Base-by-base conservation (phyloP, 2,113 vertebrate species). In the Labeo catla region DNA sequence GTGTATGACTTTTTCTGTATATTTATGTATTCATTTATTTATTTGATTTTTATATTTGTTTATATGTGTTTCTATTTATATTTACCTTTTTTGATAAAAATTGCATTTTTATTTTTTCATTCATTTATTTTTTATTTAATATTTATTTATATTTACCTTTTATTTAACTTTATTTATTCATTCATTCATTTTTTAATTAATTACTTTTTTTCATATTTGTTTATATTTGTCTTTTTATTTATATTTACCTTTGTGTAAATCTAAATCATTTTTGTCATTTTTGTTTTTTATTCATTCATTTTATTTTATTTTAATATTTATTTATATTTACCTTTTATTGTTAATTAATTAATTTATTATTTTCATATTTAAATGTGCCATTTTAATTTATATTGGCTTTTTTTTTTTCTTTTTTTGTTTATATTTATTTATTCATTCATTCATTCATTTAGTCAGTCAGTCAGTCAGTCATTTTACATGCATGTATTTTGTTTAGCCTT, bases 401-500 rank as follows among this genome's bases (percentile, higher is more conserved):
- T 15, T 15, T 68, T 15, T 0, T 68, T 15, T n/a, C n/a, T n/a
- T 66, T 12, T 0, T 66, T 34, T 3, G 2, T n/a, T 13, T 10
- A 9, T 3, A 3, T 50, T 36, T 28, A 6, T 59, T n/a, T 73
- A 3, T 73, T 4, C 6, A 0, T n/a, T 84, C 39, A 9, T 59
- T n/a, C 63, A 3, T 73, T 4, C 9, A 0, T 28, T 2, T 28
- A n/a, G n/a, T n/a, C n/a, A n/a, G n/a, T n/a, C n/a, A n/a, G 15
- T 84, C 12, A 50, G 45, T 87, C 0, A 36, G 19, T 82, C 23
- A 49, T 68, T 85, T 39, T 39, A 70, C 19, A 39, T 70, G 34
- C 15, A 39, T 7, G 8, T 8, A 59, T 59, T 59, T 19, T 8
- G 54, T 57, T 57, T 57, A 19, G 54, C 15, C 6, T 16, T 28